Evolutionary conservation across 2,797 vertebrate genomes (phyloP).

Genomic region (Enteromius anoplus): DNA sequence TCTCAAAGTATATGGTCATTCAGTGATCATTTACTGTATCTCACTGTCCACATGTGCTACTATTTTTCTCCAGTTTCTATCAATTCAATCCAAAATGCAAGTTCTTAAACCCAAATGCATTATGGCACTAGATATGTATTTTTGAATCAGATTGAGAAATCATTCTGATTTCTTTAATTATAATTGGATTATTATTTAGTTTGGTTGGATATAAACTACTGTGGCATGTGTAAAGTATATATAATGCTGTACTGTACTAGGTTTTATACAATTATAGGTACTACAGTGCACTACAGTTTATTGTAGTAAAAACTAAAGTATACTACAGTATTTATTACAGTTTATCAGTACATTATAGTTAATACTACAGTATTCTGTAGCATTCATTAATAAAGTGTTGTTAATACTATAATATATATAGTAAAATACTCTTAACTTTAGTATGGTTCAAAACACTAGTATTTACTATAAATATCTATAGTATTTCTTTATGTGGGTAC

Average conservation of each 20-base stretch:
- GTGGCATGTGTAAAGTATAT: not conserved
- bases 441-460: too few species aligned
- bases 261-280: too few species aligned
- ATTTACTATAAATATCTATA: too few species aligned
- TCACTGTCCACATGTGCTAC: not conserved
- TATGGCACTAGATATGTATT: not conserved
- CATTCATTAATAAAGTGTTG: too few species aligned
- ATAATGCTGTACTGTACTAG: too few species aligned
- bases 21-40: not conserved
- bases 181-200: not conserved
- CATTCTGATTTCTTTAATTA: not conserved
- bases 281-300: too few species aligned
- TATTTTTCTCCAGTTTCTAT: not conserved
- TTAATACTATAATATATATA: too few species aligned
- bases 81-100: not conserved
- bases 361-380: too few species aligned
- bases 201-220: not conserved
- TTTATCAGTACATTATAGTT: too few species aligned
- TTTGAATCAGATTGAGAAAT: not conserved
- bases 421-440: too few species aligned
- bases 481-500: not conserved
- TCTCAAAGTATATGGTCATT: not conserved
- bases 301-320: too few species aligned
- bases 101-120: not conserved
- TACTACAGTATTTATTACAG: too few species aligned